A percentile compares a stretch with the other conserved stretches of the same genome.
phyloP scores from a whole-genome alignment of 2,113 vertebrate species.

The Cairina moschata region DNA sequence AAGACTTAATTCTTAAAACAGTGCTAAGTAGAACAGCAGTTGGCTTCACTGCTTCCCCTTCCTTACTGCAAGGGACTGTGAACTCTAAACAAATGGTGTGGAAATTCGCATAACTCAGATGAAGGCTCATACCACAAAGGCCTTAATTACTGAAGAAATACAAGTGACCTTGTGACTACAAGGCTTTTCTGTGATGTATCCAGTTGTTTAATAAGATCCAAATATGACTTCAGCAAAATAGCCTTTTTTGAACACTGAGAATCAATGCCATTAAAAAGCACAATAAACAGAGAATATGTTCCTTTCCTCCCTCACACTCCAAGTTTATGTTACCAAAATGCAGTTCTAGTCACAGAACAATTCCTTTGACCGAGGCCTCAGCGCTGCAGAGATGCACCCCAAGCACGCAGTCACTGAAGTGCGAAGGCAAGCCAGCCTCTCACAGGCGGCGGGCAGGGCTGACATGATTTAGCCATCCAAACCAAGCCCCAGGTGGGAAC shows the following conservation, averaged over 20 bases:
- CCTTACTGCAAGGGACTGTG: neutral
- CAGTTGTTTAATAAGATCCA: neutral
- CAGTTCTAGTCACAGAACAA: neutral
- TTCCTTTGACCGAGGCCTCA: neutral
- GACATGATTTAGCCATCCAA: neutral
- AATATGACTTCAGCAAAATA: neutral
- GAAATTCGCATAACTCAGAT: neutral
- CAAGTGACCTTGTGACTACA: neutral
- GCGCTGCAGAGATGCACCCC: neutral
- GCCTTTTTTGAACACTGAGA: neutral
- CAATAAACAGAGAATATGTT: neutral
- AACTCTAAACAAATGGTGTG: neutral
- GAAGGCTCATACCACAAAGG: neutral
- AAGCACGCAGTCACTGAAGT: neutral
- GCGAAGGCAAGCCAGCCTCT: neutral
- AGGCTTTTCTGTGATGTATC: neutral
- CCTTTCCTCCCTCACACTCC: neutral
- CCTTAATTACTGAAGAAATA: neutral
- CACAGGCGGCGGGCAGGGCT: accelerated
- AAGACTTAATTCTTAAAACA: neutral
- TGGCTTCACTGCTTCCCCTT: neutral
- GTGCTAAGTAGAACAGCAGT: neutral
- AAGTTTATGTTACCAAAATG: neutral
- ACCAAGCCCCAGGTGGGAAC: neutral
- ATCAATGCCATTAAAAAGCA: neutral